Evolutionary conservation across 2,888 invertebrate species (phyloP).

Genomic region (Spicauda simplicius): DNA sequence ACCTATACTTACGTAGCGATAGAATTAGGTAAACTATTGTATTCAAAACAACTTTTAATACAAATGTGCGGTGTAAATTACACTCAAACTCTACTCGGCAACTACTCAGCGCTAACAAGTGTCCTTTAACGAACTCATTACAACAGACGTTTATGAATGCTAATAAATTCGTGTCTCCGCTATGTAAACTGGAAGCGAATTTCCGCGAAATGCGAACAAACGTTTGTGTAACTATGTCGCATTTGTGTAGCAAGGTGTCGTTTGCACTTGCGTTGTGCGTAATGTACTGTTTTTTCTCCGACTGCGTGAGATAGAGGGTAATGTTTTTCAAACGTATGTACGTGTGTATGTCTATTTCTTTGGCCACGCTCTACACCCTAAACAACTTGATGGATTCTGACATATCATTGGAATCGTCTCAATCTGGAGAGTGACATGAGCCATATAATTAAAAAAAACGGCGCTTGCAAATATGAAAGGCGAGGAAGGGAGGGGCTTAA

Average conservation of each 20-base stretch:
- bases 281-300: no score
- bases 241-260: conserved; percentile 23
- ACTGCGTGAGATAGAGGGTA: no score
- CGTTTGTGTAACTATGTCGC: conserved; percentile 26
- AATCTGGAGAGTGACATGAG: no score
- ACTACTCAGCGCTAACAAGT: conserved; percentile 5
- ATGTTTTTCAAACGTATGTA: no score
- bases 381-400: no score
- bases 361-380: no score
- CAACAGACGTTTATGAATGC: conserved; percentile 32
- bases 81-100: neutral
- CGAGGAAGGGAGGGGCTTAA: no score
- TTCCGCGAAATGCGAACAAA: conserved; percentile 29
- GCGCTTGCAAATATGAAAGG: no score
- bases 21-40: neutral
- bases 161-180: conserved; percentile 32
- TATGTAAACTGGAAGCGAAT: conserved; percentile 26
- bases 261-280: conserved; percentile 1
- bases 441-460: no score
- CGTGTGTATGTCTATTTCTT: no score
- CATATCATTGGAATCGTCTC: no score
- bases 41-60: neutral
- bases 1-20: no score
- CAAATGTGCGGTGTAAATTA: neutral
- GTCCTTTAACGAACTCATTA: conserved; percentile 33